Evolutionary conservation across 2,797 vertebrate genomes (phyloP), one percentile per base, ranked within the genome.

Genomic region (Percopsis omiscomaycus): DNA sequence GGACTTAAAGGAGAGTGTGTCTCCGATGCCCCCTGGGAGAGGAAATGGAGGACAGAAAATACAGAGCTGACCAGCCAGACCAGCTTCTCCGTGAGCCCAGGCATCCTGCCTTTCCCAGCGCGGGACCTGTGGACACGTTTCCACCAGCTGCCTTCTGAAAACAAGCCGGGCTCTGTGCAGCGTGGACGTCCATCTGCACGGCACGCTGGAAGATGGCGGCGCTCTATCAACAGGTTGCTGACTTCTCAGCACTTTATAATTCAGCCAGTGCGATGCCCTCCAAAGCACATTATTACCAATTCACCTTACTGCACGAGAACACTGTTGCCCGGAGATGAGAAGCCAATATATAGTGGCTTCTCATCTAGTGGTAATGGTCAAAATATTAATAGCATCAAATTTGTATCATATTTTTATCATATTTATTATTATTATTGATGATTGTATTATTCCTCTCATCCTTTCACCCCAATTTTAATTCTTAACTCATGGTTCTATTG

Each of bases 101-200:
- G 88, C 87, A 89, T 83, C 86, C 84, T 89, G 88, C 86, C 89
- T 87, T 72, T 76, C 83, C 69, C 81, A 76, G 83, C 80, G 75
- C 82, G 85, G 80, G 84, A 82, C 82, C 85, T 86, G 81, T 82
- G 88, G 78, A 83, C 84, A 86, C 77, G 68, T 85, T 88, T 88
- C 78, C 81, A 87, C 79, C 89, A 92, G 84, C 89, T 92, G 88
- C 86, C 86, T 81, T 76, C 59, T 44, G 68, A 82, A 88, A 83
- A 91, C 87, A 89, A 86, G 78, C 80, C 80, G 53, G 74, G 77
- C 79, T 80, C 80, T 85, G 81, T 90, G 86, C 66, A 50, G 68
- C 42, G 61, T 30, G 46, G 63, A 69, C 6, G 68, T 73, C 82
- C 71, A 66, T 69, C 75, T 22, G 66, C 44, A 3, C 28, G 60